Evolutionary conservation across 1,140 invertebrate genomes (phyloP), one percentile per base, ranked within the genome.

Genomic region (Hyphantria cunea): DNA sequence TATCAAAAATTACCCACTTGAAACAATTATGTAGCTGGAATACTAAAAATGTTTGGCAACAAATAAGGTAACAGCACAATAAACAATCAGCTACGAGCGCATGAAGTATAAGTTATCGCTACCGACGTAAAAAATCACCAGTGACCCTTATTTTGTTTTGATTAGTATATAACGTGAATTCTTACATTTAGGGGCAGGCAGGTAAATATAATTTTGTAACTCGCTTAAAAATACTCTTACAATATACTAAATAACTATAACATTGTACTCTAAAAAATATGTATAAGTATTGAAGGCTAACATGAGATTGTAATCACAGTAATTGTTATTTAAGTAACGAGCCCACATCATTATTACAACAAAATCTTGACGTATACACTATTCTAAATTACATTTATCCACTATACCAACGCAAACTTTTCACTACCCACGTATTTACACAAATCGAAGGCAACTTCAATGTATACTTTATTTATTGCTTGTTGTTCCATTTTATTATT

Each of bases 401-500:
- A 70, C 73, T 67, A 76, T 75, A 54, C 71, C 73, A 74, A 83
- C 70, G 71, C 72, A 79, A 78, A 72, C 72, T 67, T 72, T 65
- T 72, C 61, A 76, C 80, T 79, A 82, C 75, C 69, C 76, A 78
- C 71, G 66, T 84, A 83, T 87, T 73, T 87, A 89, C 80, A 90
- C 79, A 69, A 67, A 74, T 74, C 72, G 77, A 90, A 90, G 86
- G 86, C 86, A 90, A 90, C 88, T 80, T 84, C 82, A 87, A 88
- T 81, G 88, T 90, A 90, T 90, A 90, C 88, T 84, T 87, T 90
- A 90, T 86, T 88, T 90, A 90, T 90, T 90, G 88, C 88, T 90
- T 87, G 64, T 86, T 87, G 86, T 90, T 87, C 76, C 81, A 80
- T 82, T 84, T 83, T 76, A 79, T 80, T 77, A 75, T 78, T 82